These are phyloP conservation scores for Allygus modestus DNA, from an alignment of 2,888 invertebrate genomes.

Conservation along the genomic window DNA sequence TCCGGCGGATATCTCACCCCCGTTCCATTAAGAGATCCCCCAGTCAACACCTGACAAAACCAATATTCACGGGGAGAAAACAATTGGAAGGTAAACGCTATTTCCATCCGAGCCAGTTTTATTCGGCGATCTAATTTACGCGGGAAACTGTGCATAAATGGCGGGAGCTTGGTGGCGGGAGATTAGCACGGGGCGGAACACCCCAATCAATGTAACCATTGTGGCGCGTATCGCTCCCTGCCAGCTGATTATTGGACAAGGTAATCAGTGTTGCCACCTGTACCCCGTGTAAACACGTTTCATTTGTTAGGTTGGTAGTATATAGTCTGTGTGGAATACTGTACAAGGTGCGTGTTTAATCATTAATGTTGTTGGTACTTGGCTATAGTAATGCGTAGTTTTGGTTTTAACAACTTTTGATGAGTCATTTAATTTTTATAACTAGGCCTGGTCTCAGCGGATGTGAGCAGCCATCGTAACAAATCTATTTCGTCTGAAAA, in stretches of 20 bases:
- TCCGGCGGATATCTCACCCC: not conserved
- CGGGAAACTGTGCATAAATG: conserved; percentile 45
- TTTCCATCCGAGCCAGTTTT: conserved; percentile 35
- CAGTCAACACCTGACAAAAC: not conserved
- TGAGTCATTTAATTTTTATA: too few species aligned
- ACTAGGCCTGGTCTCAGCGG: too few species aligned
- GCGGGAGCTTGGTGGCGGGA: conserved; percentile 33
- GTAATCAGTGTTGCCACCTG: conserved; percentile 43
- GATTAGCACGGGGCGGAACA: conserved; percentile 43
- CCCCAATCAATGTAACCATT: conserved; percentile 37
- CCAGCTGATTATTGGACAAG: conserved; percentile 43
- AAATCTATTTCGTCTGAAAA: too few species aligned
- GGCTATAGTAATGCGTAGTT: too few species aligned
- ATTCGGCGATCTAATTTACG: conserved; percentile 32
- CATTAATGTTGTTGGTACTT: too few species aligned
- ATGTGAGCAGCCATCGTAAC: too few species aligned
- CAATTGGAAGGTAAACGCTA: conserved; percentile 42
- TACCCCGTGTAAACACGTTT: conserved; percentile 11
- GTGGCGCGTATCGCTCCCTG: conserved; percentile 31
- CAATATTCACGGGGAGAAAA: conserved; percentile 40
- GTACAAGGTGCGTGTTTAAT: too few species aligned
- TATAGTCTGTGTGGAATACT: not conserved
- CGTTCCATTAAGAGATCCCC: conserved; percentile 1
- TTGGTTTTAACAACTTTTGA: too few species aligned
- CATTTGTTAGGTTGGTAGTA: conserved; percentile 18